phyloP scores from a whole-genome alignment of 2,113 vertebrate species.

The Nothobranchius furzeri region DNA sequence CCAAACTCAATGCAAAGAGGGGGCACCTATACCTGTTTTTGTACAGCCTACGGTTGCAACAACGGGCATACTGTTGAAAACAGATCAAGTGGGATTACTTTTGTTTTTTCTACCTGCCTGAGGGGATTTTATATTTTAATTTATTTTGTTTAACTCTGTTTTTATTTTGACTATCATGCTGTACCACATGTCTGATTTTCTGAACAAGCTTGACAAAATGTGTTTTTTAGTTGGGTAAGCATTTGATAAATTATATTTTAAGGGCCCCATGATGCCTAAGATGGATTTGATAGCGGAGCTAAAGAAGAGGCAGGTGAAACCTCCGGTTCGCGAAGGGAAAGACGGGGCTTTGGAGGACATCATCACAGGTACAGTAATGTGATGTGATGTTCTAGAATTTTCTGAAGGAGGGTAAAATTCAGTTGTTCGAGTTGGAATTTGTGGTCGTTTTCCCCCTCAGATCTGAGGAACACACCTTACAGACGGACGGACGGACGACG shows the following conservation, averaged over 20 bases:
- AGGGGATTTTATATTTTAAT: too few species aligned
- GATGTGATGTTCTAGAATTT: neutral
- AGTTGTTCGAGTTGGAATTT: neutral
- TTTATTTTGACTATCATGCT: too few species aligned
- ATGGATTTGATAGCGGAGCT: conserved; percentile 97
- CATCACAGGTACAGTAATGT: conserved; percentile 85
- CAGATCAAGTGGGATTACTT: too few species aligned
- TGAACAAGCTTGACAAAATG: too few species aligned
- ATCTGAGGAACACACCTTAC: conserved; percentile 91
- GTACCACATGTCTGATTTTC: too few species aligned
- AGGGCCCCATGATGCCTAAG: conserved; percentile 81
- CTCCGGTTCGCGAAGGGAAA: conserved; percentile 90
- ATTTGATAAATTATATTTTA: neutral
- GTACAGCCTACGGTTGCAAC: too few species aligned
- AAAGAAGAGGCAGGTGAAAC: conserved; percentile 94
- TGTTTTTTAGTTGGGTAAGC: too few species aligned
- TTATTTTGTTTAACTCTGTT: too few species aligned
- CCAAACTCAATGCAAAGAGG: too few species aligned
- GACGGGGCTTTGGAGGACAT: conserved; percentile 96
- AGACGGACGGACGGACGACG: conserved; percentile 84
- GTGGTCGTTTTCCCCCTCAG: conserved; percentile 64
- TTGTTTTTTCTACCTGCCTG: too few species aligned
- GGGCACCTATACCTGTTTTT: too few species aligned
- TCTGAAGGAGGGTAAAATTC: neutral
- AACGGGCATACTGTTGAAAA: too few species aligned